These are phyloP conservation scores for Pemphredon lugubris DNA, from an alignment of 2,888 invertebrate species.

Conservation along the genomic window DNA sequence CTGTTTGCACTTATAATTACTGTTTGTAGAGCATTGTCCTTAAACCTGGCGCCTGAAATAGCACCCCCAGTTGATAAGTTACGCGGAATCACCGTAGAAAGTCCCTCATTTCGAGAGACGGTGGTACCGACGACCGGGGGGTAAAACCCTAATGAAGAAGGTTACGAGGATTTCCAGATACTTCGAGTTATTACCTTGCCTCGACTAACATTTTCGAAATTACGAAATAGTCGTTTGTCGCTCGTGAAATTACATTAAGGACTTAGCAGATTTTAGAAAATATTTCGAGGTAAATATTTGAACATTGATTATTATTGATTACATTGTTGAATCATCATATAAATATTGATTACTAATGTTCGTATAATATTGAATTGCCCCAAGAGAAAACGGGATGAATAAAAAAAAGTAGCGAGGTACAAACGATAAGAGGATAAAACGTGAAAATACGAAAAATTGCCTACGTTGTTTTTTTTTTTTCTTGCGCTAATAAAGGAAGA, in stretches of 20 bases:
- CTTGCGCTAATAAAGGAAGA: slow-evolving; percentile 18
- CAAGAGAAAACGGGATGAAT: no score
- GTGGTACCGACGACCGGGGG: slow-evolving; percentile 13
- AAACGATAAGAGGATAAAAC: slow-evolving; percentile 17
- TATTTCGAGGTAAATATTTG: no score
- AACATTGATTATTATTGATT: no score
- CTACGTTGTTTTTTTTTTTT: no score
- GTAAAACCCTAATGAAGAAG: slow-evolving; percentile 44
- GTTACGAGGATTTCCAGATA: slow-evolving; percentile 22
- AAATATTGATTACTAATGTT: no score
- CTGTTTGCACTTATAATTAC: slow-evolving; percentile 64
- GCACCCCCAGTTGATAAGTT: slow-evolving; percentile 52
- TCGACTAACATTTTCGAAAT: background rate
- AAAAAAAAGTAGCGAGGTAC: background rate
- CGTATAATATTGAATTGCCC: no score
- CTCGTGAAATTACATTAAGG: no score
- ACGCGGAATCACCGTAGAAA: slow-evolving; percentile 30
- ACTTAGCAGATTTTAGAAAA: no score
- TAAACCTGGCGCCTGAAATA: slow-evolving; percentile 34
- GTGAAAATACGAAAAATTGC: no score
- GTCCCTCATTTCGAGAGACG: slow-evolving; percentile 19
- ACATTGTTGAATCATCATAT: no score
- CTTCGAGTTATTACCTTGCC: slow-evolving; percentile 21
- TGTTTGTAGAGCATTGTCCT: slow-evolving; percentile 60
- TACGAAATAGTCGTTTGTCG: no score